Conservation (phyloP, 2,888 invertebrate species). For the Leuctra nigra region DNA sequence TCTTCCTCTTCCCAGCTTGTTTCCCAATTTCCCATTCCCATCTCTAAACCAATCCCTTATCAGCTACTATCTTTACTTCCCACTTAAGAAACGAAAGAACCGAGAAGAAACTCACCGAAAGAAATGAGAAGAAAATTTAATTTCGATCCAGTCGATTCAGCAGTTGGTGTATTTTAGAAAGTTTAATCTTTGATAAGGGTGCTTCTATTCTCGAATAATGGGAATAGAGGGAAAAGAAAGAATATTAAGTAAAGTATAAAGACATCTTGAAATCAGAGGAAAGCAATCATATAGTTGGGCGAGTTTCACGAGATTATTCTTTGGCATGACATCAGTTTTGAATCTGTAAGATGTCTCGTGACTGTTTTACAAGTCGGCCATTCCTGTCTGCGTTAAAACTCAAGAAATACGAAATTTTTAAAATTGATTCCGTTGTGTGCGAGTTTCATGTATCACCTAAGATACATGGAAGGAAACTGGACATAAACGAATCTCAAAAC, state of each 20-base stretch:
- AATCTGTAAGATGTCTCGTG: too few species aligned
- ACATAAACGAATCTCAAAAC: too few species aligned
- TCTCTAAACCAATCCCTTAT: slow-evolving; percentile 13
- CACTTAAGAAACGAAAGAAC: slow-evolving; percentile 17
- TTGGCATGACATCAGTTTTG: too few species aligned
- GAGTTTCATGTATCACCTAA: too few species aligned
- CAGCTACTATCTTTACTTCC: slow-evolving; percentile 20
- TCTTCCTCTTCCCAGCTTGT: slow-evolving; percentile 17
- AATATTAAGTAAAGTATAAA: slow-evolving; percentile 11
- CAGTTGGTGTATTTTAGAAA: slow-evolving; percentile 41
- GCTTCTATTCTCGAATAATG: slow-evolving; percentile 22
- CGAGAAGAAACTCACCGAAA: slow-evolving; percentile 20
- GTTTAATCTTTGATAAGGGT: slow-evolving; percentile 47
- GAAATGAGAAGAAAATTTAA: slow-evolving; percentile 44
- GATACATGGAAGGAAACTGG: too few species aligned
- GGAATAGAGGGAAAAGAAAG: slow-evolving; percentile 7
- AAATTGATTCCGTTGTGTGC: too few species aligned
- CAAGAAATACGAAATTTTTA: too few species aligned
- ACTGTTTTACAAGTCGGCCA: too few species aligned
- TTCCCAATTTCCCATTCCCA: slow-evolving; percentile 22
- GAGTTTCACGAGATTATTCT: too few species aligned
- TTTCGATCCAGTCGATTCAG: slow-evolving; percentile 51
- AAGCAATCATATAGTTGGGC: too few species aligned
- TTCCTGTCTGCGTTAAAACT: too few species aligned
- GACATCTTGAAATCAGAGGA: background rate